A percentile compares a stretch with the other conserved stretches of the same genome.
phyloP scores from a whole-genome alignment of 2,797 vertebrate species.

The Onychomys arenicola region DNA sequence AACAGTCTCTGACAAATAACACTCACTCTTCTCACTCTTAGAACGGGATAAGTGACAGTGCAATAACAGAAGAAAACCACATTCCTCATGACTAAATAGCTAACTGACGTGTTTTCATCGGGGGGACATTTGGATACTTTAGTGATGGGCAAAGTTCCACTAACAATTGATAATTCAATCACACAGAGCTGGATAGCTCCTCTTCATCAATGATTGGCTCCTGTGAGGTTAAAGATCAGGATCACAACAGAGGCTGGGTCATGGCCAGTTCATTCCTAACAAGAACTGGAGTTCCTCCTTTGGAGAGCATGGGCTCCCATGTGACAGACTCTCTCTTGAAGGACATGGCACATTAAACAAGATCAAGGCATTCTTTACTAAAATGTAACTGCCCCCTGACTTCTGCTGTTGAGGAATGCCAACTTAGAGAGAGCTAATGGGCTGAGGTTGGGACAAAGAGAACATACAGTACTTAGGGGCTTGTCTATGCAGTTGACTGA shows the following conservation, averaged over 20 bases:
- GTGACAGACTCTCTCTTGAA: slow-evolving; percentile 69
- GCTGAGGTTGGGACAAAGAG: slow-evolving; percentile 81
- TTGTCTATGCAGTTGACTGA: slow-evolving; percentile 70
- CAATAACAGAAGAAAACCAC: neutral
- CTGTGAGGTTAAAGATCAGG: slow-evolving; percentile 66
- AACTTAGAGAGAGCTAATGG: slow-evolving; percentile 79
- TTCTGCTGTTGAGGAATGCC: slow-evolving; percentile 81
- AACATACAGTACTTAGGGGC: slow-evolving; percentile 83
- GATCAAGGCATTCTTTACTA: slow-evolving; percentile 88
- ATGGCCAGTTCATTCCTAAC: slow-evolving; percentile 35
- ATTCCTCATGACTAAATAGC: neutral
- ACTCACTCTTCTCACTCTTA: neutral
- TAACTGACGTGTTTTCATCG: slow-evolving; percentile 34
- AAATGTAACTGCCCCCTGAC: slow-evolving; percentile 89
- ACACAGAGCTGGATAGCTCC: neutral
- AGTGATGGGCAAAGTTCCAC: slow-evolving; percentile 47
- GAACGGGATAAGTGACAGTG: neutral
- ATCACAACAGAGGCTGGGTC: slow-evolving; percentile 72
- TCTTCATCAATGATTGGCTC: slow-evolving; percentile 78
- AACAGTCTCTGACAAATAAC: neutral
- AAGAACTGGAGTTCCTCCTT: slow-evolving; percentile 68
- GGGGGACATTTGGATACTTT: slow-evolving; percentile 38
- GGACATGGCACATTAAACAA: slow-evolving; percentile 86
- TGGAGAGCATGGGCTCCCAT: neutral
- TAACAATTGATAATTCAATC: slow-evolving; percentile 20